These are phyloP conservation scores for Apaloderma vittatum DNA, from an alignment of 2,113 vertebrate species.

Conservation along the genomic window DNA sequence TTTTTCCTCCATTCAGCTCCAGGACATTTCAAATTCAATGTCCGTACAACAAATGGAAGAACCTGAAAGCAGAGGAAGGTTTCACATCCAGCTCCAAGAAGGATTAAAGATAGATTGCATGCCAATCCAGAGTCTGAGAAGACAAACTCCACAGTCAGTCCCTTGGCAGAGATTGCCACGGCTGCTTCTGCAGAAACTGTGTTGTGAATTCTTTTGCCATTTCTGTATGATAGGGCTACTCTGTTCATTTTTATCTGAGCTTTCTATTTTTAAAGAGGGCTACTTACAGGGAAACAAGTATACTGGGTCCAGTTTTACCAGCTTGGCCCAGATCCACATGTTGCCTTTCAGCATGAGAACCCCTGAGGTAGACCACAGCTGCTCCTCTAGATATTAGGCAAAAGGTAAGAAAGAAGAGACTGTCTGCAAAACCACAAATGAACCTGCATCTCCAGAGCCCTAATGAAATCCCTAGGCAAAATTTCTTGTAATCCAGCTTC, in stretches of 20 bases:
- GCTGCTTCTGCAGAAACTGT: background rate
- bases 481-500: background rate
- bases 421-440: background rate
- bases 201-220: background rate
- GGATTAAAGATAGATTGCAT: background rate
- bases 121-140: background rate
- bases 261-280: background rate
- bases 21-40: slow-evolving; percentile 47
- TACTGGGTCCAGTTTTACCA: background rate
- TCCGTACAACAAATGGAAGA: background rate
- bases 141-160: background rate
- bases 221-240: background rate
- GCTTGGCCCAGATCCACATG: background rate
- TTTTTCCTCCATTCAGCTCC: background rate
- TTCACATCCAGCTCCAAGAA: slow-evolving; percentile 31
- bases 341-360: background rate
- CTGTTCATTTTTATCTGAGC: background rate
- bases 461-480: background rate
- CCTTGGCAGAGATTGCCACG: background rate
- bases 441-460: background rate
- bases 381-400: background rate
- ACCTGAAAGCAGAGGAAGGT: slow-evolving; percentile 25
- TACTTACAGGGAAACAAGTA: background rate
- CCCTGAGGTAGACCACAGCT: background rate
- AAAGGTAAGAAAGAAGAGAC: background rate